Conservation (phyloP, 1,140 invertebrate genomes). For the Chymomyza costata region DNA sequence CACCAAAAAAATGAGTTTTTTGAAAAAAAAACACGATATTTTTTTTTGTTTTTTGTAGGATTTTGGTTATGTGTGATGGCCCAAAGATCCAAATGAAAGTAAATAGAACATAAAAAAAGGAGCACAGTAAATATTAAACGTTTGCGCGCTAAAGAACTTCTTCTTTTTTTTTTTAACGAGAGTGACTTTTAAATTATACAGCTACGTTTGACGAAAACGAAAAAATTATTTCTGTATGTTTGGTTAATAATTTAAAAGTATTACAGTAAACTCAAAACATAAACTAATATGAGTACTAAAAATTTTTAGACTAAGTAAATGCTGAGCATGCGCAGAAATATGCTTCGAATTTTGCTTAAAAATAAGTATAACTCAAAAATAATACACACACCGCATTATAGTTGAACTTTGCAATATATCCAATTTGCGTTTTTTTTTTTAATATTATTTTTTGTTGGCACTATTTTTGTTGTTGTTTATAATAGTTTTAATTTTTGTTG, state of each 20-base stretch:
- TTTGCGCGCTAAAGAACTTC: constrained; percentile 1
- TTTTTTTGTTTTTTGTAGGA: constrained; percentile 1
- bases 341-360: too few species aligned
- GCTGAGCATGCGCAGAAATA: constrained; percentile 10
- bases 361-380: constrained; percentile 34
- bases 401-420: constrained; percentile 41
- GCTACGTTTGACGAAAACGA: too few species aligned
- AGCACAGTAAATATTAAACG: constrained; percentile 5
- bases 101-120: background rate
- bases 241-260: constrained; percentile 21
- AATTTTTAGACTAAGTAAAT: background rate
- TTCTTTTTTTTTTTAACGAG: constrained; percentile 7
- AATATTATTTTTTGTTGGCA: background rate
- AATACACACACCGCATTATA: constrained; percentile 70
- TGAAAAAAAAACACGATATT: constrained; percentile 9
- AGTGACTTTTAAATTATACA: constrained; percentile 1
- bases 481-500: background rate
- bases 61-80: constrained; percentile 2
- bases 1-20: constrained; percentile 1
- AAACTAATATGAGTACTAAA: too few species aligned
- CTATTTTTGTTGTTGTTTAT: constrained; percentile 2
- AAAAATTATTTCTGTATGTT: constrained; percentile 15
- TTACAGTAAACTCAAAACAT: constrained; percentile 26
- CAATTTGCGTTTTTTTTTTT: constrained; percentile 1
- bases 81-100: constrained; percentile 5